Conservation (phyloP, 53 echinoderm and acorn worm genomes). For the Astropecten irregularis region DNA sequence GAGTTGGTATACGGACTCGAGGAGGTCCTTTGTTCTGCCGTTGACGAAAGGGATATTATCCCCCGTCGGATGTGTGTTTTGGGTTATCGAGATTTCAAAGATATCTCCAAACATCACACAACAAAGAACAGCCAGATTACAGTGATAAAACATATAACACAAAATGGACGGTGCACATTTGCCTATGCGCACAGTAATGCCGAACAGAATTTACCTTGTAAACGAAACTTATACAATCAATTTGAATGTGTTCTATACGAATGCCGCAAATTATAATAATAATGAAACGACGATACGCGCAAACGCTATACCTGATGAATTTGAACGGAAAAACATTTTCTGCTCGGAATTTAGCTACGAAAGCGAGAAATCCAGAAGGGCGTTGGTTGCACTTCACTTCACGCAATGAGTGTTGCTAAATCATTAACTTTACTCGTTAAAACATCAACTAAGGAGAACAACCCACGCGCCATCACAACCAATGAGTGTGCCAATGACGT, state of each 20-base stretch:
- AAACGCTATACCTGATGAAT: neutral
- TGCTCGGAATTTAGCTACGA: neutral
- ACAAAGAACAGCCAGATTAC: neutral
- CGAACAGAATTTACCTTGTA: neutral
- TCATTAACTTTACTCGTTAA: slow-evolving; percentile 27
- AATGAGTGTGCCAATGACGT: neutral
- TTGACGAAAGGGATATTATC: too few relatives aligned
- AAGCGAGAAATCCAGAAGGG: too few relatives aligned
- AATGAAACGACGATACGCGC: too few relatives aligned
- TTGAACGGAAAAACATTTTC: neutral
- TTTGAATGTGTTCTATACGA: too few relatives aligned
- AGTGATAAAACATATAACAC: neutral
- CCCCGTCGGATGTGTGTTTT: slow-evolving; percentile 21
- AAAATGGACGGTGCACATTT: neutral
- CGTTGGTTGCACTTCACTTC: neutral
- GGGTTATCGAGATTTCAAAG: neutral
- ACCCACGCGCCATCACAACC: neutral
- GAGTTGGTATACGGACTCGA: too few relatives aligned
- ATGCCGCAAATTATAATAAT: too few relatives aligned
- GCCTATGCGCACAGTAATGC: neutral
- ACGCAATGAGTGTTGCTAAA: neutral
- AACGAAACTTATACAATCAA: neutral
- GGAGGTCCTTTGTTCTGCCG: too few relatives aligned
- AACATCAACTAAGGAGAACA: neutral
- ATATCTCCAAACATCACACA: neutral